Conservation (phyloP, 2,113 vertebrate species). For the Ochotona curzoniae region DNA sequence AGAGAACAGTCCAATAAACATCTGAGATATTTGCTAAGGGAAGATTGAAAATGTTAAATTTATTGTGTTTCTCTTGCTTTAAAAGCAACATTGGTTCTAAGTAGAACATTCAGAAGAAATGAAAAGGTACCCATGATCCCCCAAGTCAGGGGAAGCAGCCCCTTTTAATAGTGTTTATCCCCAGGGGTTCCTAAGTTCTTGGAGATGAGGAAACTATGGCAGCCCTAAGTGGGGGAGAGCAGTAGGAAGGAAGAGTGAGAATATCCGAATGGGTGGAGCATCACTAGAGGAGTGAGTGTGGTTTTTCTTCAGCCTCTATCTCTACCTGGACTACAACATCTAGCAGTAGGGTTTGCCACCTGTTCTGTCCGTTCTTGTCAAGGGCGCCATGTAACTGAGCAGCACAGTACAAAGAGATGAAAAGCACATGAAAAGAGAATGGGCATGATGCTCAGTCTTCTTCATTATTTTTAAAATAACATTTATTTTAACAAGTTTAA, state of each 20-base stretch:
- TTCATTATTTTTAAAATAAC: not conserved
- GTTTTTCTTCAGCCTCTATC: not conserved
- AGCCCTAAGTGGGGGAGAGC: not conserved
- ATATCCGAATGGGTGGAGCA: too few species aligned
- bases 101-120: slow-evolving; percentile 31
- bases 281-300: fast-evolving
- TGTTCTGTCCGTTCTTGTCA: not conserved
- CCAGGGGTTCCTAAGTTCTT: not conserved
- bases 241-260: not conserved
- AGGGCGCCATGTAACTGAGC: not conserved
- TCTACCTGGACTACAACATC: not conserved
- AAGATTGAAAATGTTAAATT: slow-evolving; percentile 30
- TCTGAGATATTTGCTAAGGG: slow-evolving; percentile 2
- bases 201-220: too few species aligned
- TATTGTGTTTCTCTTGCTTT: not conserved
- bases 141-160: not conserved
- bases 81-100: not conserved
- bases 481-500: not conserved
- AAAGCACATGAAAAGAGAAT: not conserved
- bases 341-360: not conserved
- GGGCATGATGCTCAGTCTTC: not conserved
- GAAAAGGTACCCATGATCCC: not conserved
- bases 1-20: not conserved
- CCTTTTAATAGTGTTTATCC: not conserved
- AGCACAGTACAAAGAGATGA: not conserved